Percentiles rank a stretch among this genome's conserved stretches.
Conservation (phyloP, 2,888 invertebrate species). For the Caenorhabditis sp. region DNA sequence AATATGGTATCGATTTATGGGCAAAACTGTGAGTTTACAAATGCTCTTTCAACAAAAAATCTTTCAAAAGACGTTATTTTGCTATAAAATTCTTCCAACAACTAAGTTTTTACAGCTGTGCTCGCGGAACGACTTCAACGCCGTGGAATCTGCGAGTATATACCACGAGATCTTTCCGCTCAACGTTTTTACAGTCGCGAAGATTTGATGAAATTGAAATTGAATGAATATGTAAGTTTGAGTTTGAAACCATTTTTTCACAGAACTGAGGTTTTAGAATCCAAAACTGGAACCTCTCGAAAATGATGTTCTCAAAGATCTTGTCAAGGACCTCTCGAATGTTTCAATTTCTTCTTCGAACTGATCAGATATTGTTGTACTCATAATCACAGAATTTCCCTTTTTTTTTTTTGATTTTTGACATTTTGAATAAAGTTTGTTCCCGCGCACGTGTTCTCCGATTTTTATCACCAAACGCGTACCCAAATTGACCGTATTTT, state of each 20-base stretch:
- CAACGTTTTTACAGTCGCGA: conserved; percentile 20
- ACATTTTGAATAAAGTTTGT: background rate
- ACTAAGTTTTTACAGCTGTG: conserved; percentile 16
- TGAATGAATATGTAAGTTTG: conserved; percentile 6
- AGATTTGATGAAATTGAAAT: conserved; percentile 10
- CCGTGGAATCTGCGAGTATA: conserved; percentile 27
- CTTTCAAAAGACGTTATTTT: too few relatives aligned
- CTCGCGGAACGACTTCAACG: conserved; percentile 26
- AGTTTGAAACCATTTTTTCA: too few relatives aligned
- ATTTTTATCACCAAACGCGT: background rate
- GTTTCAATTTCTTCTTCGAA: background rate
- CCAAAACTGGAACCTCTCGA: background rate
- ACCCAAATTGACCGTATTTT: background rate
- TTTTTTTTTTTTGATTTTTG: background rate
- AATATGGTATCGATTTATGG: conserved; percentile 26
- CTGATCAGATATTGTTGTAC: background rate
- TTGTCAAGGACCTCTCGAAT: background rate
- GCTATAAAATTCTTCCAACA: background rate
- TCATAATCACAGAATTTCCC: too few relatives aligned
- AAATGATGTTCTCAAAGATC: background rate
- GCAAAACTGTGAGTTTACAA: conserved; percentile 11
- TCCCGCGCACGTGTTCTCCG: background rate
- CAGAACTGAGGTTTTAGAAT: too few relatives aligned
- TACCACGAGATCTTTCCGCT: conserved; percentile 11
- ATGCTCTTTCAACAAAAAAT: too few relatives aligned